Base-by-base conservation (phyloP, 2,888 invertebrate species). In the Dryadula phaetusa region DNA sequence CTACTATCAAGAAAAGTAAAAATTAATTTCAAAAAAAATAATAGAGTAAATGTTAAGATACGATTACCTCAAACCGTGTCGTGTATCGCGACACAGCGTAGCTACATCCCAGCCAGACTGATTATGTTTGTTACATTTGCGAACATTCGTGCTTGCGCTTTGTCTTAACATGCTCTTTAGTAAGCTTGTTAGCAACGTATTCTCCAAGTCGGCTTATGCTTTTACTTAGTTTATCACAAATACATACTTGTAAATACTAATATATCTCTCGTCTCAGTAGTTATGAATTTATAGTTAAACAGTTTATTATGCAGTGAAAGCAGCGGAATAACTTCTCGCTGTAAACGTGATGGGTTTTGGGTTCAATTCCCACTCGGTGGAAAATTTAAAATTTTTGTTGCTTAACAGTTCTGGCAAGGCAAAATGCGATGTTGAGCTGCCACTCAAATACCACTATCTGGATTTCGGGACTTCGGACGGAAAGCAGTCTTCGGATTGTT, bases 111-210 rank as follows among this genome's bases (percentile, higher is more conserved):
- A 34, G 28, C 44, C 34, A 64, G 54, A 66, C 66, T 64, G 66
- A 70, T 66, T 70, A 66, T 64, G 56, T 67, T 64, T 67, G 68
- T 68, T 68, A 54, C 61, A 62, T 62, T 68, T 68, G 60, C 34
- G 61, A 65, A 62, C 64, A 56, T 56, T 65, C 32, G 37, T 65
- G 37, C 61, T 65, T 53, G 42, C 47, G 65, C 65, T 68, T 68
- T 68, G 65, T 65, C 65, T 62, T 62, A 61, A 56, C 62, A 62
- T 68, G 67, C 53, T 64, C 53, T 67, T 65, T 65, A 61, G 68
- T 68, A 68, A 66, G 49, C 65, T 68, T 65, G 68, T 68, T 68
- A 54, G 54, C 54, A 56, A 49, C 65, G 54, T 64, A 56, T 44
- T 60, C 65, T 37, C 40, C 28, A 37, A 25, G 53, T 63, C 64